A percentile compares a stretch with the other conserved stretches of the same genome.
Evolutionary conservation across 2,797 vertebrate species (phyloP).

Genomic region (Cephalopachus bancanus): DNA sequence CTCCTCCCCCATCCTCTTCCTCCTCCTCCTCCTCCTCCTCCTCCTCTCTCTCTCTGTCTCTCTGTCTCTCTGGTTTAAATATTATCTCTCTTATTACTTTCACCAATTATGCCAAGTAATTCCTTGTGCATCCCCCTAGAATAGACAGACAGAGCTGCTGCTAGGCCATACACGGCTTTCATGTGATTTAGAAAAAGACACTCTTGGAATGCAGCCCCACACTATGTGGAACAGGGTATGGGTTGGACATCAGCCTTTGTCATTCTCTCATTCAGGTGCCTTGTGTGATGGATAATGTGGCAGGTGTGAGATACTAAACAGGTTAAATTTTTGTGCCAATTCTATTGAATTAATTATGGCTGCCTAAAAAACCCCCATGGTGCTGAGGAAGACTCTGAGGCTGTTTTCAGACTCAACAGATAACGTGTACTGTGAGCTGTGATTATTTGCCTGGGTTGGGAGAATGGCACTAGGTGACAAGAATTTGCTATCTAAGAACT

Average conservation of each 20-base stretch:
- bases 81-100: background rate
- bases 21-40: no score
- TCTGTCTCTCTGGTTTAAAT: background rate
- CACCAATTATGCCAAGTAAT: background rate
- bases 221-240: background rate
- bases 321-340: background rate
- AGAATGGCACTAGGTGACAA: background rate
- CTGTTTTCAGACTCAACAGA: background rate
- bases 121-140: background rate
- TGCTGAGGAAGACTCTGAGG: background rate
- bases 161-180: background rate
- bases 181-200: background rate
- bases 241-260: background rate
- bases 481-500: background rate
- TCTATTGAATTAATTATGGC: background rate
- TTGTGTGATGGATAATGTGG: background rate
- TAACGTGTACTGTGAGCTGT: background rate
- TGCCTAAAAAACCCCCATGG: background rate
- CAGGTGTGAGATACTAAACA: background rate
- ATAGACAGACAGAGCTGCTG: background rate
- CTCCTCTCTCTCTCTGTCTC: no score
- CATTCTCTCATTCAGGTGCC: background rate
- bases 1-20: no score
- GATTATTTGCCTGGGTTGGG: background rate
- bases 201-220: background rate